Base-by-base conservation (phyloP, 2,797 vertebrate genomes). In the Crocidura indochinensis region DNA sequence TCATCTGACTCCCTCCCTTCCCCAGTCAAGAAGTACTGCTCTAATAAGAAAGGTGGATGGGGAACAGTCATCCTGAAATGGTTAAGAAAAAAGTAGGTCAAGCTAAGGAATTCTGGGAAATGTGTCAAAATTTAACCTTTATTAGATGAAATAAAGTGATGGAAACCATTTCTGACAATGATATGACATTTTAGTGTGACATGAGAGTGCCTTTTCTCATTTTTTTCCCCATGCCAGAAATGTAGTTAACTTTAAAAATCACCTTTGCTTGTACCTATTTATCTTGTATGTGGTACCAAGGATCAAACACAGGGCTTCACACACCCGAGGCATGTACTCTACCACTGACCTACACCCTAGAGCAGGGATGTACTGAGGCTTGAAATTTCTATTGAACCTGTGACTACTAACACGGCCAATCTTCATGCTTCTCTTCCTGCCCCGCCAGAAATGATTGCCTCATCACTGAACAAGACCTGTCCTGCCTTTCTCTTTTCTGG, bases 81-180 rank as follows among this genome's bases (percentile, higher is more conserved):
- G 14, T 49, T 53, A 77, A 17, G 19, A 31, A 38, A 60, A 8
- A 2, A 1, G 38, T 38, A 38, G 65, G 38, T 26, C 65, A 65
- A 8, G 44, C 26, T 4, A 60, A 86, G n/a, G 31, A 38, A 62
- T 77, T 11, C 65, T 84, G 74, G 90, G 84, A 17, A 88, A 87
- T 87, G 15, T 15, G 29, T 26, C 7, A 47, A 49, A 80, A n/a
- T 46, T 26, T 46, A 84, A 86, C 20, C 20, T 71, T 78, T 22
- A 31, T 80, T 31, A 44, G 8, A 7, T 19, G 46, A 73, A 6
- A 90, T 47, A 76, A 92, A 74, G 17, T 44, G 79, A 86, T 65
- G 49, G 17, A 38, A 44, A 29, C 29, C 44, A 20, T 80, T 85
- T n/a, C 31, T 88, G 31, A 8, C 3, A 24, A 3, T 7, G 44